Evolutionary conservation across 1,140 invertebrate genomes (phyloP).

Genomic region (Philotrypesis tridentata): DNA sequence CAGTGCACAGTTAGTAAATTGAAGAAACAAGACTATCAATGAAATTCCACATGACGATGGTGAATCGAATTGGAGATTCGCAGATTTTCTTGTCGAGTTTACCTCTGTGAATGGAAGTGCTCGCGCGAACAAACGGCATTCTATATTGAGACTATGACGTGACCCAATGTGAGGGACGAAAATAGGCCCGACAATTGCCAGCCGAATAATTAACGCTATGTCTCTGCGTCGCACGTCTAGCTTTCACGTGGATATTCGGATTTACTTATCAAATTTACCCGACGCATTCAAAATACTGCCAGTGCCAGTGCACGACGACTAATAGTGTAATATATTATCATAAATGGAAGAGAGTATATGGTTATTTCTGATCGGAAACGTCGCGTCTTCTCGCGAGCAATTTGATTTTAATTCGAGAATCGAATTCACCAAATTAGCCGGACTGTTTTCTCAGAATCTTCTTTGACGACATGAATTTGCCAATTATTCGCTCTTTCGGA

Average conservation of each 20-base stretch:
- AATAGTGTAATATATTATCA: conserved; percentile 2
- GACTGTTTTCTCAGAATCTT: not conserved
- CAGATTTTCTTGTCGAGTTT: not conserved
- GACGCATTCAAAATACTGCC: conserved; percentile 22
- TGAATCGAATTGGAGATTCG: no score
- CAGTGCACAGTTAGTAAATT: no score
- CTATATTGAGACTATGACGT: not conserved
- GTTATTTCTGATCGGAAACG: conserved; percentile 30
- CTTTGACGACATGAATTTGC: no score
- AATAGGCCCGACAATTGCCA: not conserved
- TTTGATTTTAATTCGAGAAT: not conserved
- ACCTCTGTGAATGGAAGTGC: not conserved
- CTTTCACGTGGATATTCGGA: not conserved
- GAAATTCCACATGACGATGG: no score
- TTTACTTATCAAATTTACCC: conserved; percentile 26
- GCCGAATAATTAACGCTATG: conserved; percentile 5
- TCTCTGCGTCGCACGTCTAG: not conserved
- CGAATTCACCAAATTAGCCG: not conserved
- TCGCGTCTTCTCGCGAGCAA: not conserved
- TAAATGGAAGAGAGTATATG: not conserved
- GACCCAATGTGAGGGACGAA: conserved; percentile 22
- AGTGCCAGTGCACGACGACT: not conserved
- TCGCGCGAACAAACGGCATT: not conserved
- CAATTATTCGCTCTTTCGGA: no score
- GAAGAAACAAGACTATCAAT: no score